A percentile compares a stretch with the other conserved stretches of the same genome.
phyloP scores from a whole-genome alignment of 1,140 invertebrate genomes.

The Bombus huntii region DNA sequence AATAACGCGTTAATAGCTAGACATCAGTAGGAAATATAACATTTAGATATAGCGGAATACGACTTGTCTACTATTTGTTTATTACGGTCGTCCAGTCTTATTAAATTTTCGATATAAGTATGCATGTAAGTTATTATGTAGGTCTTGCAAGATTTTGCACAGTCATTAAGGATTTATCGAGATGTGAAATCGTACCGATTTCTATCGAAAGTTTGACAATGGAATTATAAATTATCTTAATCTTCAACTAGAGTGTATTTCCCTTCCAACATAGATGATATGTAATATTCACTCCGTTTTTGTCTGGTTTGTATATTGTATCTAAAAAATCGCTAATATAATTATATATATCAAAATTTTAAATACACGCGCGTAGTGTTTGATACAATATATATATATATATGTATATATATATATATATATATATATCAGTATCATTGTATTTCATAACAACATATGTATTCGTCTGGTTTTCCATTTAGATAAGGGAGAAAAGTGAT shows the following conservation, averaged over 20 bases:
- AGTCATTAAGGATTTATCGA: background rate
- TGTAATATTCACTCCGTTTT: too few species aligned
- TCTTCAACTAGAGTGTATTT: background rate
- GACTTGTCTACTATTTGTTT: too few species aligned
- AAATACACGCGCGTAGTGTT: too few species aligned
- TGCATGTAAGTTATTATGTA: background rate
- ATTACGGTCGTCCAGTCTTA: too few species aligned
- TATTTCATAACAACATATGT: background rate
- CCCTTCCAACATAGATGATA: too few species aligned
- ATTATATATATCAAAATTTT: too few species aligned
- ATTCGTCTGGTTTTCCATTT: constrained; percentile 4
- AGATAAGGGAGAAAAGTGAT: constrained; percentile 41
- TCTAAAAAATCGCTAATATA: background rate
- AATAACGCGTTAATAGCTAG: background rate
- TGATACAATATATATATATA: background rate
- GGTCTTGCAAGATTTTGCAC: background rate
- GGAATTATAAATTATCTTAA: background rate
- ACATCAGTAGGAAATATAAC: background rate
- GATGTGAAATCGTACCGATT: background rate
- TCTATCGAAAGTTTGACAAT: background rate
- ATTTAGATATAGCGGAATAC: background rate
- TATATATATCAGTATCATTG: too few species aligned
- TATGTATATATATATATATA: too few species aligned
- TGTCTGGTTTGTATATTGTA: background rate
- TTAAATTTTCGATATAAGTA: too few species aligned